Conservation (phyloP, 2,113 vertebrate species). For the Psilopogon haemacephalus region DNA sequence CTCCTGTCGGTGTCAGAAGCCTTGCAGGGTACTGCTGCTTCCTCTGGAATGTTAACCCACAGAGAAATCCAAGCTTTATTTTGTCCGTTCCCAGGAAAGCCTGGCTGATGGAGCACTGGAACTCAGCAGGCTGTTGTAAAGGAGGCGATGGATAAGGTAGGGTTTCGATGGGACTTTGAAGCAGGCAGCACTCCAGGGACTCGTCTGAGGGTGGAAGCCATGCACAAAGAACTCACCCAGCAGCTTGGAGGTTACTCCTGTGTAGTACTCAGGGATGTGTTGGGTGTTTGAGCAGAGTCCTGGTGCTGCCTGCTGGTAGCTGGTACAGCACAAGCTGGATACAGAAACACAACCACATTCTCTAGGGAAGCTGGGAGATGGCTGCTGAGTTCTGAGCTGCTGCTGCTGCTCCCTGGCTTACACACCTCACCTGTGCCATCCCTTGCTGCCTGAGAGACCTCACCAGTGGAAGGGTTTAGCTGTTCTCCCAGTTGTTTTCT, state of each 20-base stretch:
- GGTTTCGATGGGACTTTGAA: neutral
- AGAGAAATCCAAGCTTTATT: neutral
- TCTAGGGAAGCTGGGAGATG: neutral
- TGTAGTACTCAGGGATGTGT: fast-evolving
- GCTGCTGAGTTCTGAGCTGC: neutral
- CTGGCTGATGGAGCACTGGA: neutral
- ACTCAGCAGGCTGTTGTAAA: neutral
- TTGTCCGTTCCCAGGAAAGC: neutral
- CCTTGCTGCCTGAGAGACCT: neutral
- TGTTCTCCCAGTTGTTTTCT: neutral
- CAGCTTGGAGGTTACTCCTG: neutral
- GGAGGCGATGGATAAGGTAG: neutral
- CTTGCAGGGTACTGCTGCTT: neutral
- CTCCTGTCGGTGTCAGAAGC: neutral
- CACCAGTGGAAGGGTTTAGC: fast-evolving
- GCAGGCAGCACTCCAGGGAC: neutral
- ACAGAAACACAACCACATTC: fast-evolving
- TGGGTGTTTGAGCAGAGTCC: neutral
- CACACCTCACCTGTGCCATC: fast-evolving
- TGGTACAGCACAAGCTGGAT: fast-evolving
- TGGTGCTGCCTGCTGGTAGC: fast-evolving
- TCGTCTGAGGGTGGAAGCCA: neutral
- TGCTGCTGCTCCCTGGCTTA: neutral
- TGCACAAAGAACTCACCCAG: neutral
- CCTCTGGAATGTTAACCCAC: neutral